Base-by-base conservation (phyloP, 2,113 vertebrate genomes). In the Barbus barbus region DNA sequence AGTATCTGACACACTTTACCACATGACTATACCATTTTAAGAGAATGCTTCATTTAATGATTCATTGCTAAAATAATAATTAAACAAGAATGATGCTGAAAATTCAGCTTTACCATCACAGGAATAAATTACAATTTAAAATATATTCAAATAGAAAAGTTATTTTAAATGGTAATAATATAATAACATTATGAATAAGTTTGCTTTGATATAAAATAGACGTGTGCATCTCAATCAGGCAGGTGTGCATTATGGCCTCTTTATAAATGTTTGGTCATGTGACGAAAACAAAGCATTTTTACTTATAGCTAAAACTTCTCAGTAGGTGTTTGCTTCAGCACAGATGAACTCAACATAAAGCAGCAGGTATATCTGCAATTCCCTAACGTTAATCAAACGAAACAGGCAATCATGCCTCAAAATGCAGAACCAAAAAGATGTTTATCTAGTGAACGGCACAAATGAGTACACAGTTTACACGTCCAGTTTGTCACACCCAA, bases 401-500 rank as follows among this genome's bases (percentile, higher is more conserved):
- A 69, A 75, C 11, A 67, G 74, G 81, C 81, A 83, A 79, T 75
- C 22, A 76, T 20, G 4, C 75, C 9, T 33, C 53, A 77, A 81
- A 83, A 48, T 80, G 4, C 31, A 53, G 33, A 60, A 63, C 5
- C 11, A 51, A 3, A 73, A 80, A 85, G 9, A 56, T 41, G 36
- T 51, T 53, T 33, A 80, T 44, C 24, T 77, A 24, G 13, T 22
- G 12, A 20, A 20, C 4, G 14, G 16, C 44, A 60, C 51, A 74
- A 61, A n/a, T 51, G 18, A 80, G 63, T 9, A 89, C 84, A 88
- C 89, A 88, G 87, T 86, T 81, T 71, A 41, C 72, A 84, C 58
- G 33, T n/a, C 53, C 53, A 58, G 22, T 58, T 22, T 58, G 53
- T 61, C 79, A 86, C 83, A 87, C 88, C 85, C 67, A 73, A 61